These are phyloP conservation scores for Griposia aprilina DNA, from an alignment of 2,888 invertebrate species.

Conservation along the genomic window DNA sequence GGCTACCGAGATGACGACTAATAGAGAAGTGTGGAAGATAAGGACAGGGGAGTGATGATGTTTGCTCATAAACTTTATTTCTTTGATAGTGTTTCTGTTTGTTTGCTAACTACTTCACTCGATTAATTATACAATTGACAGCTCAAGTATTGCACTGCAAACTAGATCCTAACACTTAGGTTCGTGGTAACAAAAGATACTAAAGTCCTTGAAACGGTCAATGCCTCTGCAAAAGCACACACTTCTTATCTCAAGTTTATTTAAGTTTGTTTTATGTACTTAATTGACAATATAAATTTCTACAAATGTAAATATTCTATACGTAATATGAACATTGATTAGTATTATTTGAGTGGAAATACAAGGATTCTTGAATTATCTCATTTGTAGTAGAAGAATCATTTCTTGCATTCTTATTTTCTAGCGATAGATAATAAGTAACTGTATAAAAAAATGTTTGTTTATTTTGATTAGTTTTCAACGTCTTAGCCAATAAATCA, in stretches of 20 bases:
- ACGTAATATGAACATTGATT: not conserved
- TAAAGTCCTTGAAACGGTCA: conserved; percentile 39
- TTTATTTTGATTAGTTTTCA: not conserved
- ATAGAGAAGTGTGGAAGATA: no score
- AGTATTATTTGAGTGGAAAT: conserved; percentile 6
- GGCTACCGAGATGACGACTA: not conserved
- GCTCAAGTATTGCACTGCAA: conserved; percentile 19
- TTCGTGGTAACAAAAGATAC: not conserved
- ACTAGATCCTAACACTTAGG: conserved; percentile 16
- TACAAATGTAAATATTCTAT: conserved; percentile 1
- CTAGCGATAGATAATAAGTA: not conserved
- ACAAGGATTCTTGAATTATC: not conserved
- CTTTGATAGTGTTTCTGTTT: not conserved
- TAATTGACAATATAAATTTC: conserved; percentile 1
- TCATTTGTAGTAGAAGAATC: not conserved
- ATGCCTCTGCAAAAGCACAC: conserved; percentile 29
- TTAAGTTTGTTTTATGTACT: conserved; percentile 33
- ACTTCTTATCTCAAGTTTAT: conserved; percentile 45
- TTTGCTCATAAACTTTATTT: not conserved
- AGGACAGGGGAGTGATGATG: not conserved
- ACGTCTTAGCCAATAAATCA: not conserved
- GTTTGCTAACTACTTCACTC: conserved; percentile 1
- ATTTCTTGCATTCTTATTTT: not conserved
- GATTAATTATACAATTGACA: conserved; percentile 13
- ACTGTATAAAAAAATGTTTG: not conserved